A percentile compares a stretch with the other conserved stretches of the same genome.
phyloP scores from a whole-genome alignment of 2,113 vertebrate genomes.

The Peromyscus maniculatus region DNA sequence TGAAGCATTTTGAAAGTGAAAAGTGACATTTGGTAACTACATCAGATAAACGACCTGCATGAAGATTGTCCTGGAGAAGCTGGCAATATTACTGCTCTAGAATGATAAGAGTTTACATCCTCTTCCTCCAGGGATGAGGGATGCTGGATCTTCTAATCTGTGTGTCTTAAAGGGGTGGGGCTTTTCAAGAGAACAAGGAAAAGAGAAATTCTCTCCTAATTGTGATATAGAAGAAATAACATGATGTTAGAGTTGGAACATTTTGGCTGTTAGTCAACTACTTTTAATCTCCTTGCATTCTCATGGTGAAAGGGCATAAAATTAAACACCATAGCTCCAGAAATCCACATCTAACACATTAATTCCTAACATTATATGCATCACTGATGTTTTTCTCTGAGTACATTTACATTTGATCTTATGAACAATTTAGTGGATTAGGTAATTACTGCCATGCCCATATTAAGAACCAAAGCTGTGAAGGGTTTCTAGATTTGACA shows the following conservation, averaged over 20 bases:
- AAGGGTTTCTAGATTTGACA: background rate
- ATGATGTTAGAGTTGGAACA: background rate
- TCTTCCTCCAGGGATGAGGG: background rate
- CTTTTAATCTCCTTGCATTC: background rate
- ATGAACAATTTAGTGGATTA: background rate
- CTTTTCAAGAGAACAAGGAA: background rate
- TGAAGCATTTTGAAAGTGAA: slow-evolving; percentile 16
- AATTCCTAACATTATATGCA: background rate
- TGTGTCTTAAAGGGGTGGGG: background rate
- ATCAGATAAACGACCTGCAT: background rate
- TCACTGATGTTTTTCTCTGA: background rate
- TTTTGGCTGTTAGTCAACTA: background rate
- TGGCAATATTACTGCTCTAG: background rate
- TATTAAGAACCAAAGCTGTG: slow-evolving; percentile 21
- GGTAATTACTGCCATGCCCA: background rate
- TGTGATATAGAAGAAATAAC: background rate
- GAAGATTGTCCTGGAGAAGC: background rate
- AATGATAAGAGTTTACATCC: background rate
- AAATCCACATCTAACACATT: background rate
- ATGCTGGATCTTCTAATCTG: background rate
- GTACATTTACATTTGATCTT: background rate
- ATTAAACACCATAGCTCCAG: background rate
- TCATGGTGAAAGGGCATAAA: background rate
- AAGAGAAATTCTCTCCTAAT: background rate
- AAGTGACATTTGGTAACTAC: background rate